These are phyloP conservation scores for Cladorhizidae sp. DNA, from an alignment of 37 sponge, comb jelly and placozoan species.

Conservation along the genomic window DNA sequence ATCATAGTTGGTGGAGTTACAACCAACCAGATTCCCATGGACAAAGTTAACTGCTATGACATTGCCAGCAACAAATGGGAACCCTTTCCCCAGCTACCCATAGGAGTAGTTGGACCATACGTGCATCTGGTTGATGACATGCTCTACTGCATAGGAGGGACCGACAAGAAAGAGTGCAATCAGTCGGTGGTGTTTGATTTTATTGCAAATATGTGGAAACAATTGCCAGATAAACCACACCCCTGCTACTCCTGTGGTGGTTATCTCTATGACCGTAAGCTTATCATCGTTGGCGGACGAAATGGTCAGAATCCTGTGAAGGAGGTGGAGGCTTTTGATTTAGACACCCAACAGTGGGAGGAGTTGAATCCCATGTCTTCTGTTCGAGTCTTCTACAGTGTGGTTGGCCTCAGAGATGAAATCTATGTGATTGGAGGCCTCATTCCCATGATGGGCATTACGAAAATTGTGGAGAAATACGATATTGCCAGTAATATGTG, in stretches of 20 bases:
- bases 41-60: constrained; percentile 62
- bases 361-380: constrained; percentile 45
- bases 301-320: constrained; percentile 35
- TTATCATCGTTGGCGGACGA: constrained; percentile 71
- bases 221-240: constrained; percentile 53
- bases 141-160: constrained; percentile 69
- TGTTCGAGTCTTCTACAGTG: constrained; percentile 55
- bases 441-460: constrained; percentile 52
- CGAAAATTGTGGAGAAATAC: constrained; percentile 66
- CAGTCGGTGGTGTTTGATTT: constrained; percentile 58
- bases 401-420: constrained; percentile 48
- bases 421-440: constrained; percentile 75
- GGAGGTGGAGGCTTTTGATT: constrained; percentile 57
- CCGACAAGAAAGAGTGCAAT: constrained; percentile 57
- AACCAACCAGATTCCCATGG: constrained; percentile 61
- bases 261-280: constrained; percentile 50
- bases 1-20: constrained; percentile 69
- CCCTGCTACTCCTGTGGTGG: constrained; percentile 55
- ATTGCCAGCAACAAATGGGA: constrained; percentile 54
- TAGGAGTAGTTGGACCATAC: constrained; percentile 63
- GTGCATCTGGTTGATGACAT: constrained; percentile 53
- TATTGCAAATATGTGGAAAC: constrained; percentile 51
- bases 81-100: constrained; percentile 59
- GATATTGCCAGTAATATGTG: constrained; percentile 60
- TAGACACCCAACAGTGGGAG: constrained; percentile 79